Evolutionary conservation across 2,797 vertebrate genomes (phyloP), one percentile per base, ranked within the genome.

Genomic region (Xerus rutilus): DNA sequence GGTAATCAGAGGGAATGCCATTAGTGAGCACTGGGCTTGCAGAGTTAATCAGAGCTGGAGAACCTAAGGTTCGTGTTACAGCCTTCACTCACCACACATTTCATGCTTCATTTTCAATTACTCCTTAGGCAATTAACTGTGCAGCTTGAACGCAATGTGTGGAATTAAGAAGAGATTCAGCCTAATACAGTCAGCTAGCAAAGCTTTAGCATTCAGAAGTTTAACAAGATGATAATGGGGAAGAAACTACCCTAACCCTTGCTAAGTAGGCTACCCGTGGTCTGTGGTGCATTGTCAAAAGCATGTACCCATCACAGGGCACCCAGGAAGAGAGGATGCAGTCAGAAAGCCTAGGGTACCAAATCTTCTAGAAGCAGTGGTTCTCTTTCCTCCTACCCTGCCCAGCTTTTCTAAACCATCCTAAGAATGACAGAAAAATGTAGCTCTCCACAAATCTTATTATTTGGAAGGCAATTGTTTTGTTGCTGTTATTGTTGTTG

Each of bases 51-150:
- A 81, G 87, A 93, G 93, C 95, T 45, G 67, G 35, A 91, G 91
- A 92, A 69, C 84, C 52, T 81, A n/a, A 89, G 79, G 95, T 79
- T 77, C 79, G 32, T 39, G 13, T 92, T 90, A 86, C 39, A 93
- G 91, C 89, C 84, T 96, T 93, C 88, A 23, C 92, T 94, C 78
- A 43, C 49, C 57, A 89, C 35, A 35, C 73, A 59, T 94, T 96
- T 95, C 92, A 96, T 57, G 94, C 88, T 86, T 90, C 82, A 64
- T 97, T 97, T 98, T 97, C 97, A 96, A 92, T 97, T 96, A 84
- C 73, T 92, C 96, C 72, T 81, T 88, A 93, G 94, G 88, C 87
- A 95, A 97, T 97, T 97, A 97, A 91, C 91, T 83, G 39, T 54
- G 87, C 59, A 70, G 45, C 90, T 95, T 95, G 96, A 97, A 92